phyloP scores from a whole-genome alignment of 1,140 invertebrate species.

The Pseudomyrmex cubaensis region DNA sequence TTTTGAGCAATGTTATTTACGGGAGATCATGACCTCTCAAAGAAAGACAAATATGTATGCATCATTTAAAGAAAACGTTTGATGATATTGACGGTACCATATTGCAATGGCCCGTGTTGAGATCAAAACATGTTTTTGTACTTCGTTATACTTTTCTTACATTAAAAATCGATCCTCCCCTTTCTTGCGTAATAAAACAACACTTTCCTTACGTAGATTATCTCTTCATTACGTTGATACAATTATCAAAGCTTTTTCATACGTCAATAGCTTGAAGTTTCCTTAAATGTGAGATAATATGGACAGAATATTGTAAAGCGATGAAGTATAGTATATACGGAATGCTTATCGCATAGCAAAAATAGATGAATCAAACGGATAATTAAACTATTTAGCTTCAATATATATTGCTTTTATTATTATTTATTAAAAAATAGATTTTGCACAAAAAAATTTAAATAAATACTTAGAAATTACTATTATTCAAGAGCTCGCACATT shows the following conservation, averaged over 20 bases:
- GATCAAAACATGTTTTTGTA: conserved; percentile 72
- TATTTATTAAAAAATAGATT: neutral
- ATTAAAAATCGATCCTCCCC: neutral
- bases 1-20: conserved; percentile 33
- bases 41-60: conserved; percentile 20
- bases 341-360: no score
- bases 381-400: neutral
- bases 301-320: neutral
- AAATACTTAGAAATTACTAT: neutral
- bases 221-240: neutral
- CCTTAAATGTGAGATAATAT: neutral
- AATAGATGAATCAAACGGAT: neutral
- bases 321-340: no score
- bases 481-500: neutral
- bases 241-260: neutral
- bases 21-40: conserved; percentile 29
- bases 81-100: conserved; percentile 54
- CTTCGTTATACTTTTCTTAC: neutral
- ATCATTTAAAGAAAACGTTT: conserved; percentile 36
- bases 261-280: neutral
- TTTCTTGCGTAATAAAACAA: neutral
- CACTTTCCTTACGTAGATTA: neutral
- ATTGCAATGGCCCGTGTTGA: neutral
- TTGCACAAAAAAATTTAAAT: no score
- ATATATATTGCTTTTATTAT: neutral